Evolutionary conservation across 2,797 vertebrate species (phyloP).

Genomic region (Vireo griseus): DNA sequence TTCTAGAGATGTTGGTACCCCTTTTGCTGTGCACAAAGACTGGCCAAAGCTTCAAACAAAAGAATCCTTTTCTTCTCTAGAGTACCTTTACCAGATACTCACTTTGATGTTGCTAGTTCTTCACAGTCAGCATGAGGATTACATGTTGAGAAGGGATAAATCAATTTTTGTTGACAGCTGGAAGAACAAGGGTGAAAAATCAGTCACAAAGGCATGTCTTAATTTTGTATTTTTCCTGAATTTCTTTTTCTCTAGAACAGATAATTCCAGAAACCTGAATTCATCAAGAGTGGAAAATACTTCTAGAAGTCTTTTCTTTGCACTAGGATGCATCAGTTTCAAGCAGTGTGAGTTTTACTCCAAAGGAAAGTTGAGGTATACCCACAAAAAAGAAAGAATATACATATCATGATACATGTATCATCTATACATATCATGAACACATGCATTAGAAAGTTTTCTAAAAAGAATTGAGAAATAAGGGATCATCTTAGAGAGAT

Average conservation of each 20-base stretch:
- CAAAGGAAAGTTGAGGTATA: not conserved
- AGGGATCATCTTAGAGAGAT: not conserved
- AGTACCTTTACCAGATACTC: not conserved
- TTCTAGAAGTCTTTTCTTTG: not conserved
- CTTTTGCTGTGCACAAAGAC: not conserved
- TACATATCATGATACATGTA: accelerated
- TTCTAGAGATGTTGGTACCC: not conserved
- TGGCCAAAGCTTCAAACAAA: not conserved
- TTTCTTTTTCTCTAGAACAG: not conserved
- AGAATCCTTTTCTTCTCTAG: not conserved
- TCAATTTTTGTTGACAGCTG: not conserved
- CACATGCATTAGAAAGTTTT: not conserved
- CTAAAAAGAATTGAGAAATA: not conserved
- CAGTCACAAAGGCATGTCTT: not conserved
- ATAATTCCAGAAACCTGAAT: not conserved
- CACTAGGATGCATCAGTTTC: not conserved
- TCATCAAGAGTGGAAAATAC: not conserved
- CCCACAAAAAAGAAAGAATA: not conserved
- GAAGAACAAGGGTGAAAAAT: not conserved
- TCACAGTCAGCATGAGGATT: not conserved
- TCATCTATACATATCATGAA: not conserved
- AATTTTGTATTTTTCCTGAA: not conserved
- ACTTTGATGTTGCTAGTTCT: not conserved
- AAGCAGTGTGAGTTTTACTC: not conserved
- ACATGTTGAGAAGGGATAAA: not conserved